These are phyloP conservation scores for Lycocorax pyrrhopterus DNA, from an alignment of 2,113 vertebrate species.

Conservation along the genomic window DNA sequence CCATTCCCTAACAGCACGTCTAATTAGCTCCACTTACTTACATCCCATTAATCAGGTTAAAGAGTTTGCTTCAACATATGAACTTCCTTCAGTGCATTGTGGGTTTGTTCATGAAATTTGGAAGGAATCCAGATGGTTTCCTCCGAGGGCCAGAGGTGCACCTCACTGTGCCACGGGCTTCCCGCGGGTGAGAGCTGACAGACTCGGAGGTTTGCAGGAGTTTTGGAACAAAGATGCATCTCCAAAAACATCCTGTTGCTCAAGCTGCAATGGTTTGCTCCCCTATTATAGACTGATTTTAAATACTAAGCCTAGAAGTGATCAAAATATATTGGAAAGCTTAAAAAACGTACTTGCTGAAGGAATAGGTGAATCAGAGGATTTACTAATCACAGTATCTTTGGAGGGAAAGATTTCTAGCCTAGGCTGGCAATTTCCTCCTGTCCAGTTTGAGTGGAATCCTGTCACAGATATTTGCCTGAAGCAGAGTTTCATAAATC, in stretches of 20 bases:
- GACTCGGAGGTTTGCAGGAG: background rate
- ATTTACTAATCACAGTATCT: background rate
- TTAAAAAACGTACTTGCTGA: background rate
- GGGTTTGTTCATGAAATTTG: background rate
- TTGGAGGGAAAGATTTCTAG: background rate
- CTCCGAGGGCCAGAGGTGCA: background rate
- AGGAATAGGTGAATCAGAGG: background rate
- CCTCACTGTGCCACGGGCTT: background rate
- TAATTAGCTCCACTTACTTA: constrained; percentile 55
- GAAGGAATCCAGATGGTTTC: background rate
- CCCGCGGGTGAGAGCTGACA: background rate
- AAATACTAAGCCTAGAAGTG: background rate
- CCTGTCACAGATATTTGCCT: background rate
- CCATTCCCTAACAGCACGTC: background rate
- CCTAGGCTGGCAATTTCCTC: background rate
- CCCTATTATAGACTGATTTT: background rate
- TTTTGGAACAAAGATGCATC: background rate
- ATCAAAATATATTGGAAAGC: background rate
- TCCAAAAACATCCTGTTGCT: background rate
- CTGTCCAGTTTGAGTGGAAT: background rate
- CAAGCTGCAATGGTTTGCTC: background rate
- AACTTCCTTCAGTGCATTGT: constrained; percentile 16
- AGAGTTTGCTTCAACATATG: constrained; percentile 17
- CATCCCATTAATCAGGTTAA: constrained; percentile 61
- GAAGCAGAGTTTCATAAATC: constrained; percentile 1